phyloP scores from a whole-genome alignment of 2,797 vertebrate species.

The Sebastes hubbsi region DNA sequence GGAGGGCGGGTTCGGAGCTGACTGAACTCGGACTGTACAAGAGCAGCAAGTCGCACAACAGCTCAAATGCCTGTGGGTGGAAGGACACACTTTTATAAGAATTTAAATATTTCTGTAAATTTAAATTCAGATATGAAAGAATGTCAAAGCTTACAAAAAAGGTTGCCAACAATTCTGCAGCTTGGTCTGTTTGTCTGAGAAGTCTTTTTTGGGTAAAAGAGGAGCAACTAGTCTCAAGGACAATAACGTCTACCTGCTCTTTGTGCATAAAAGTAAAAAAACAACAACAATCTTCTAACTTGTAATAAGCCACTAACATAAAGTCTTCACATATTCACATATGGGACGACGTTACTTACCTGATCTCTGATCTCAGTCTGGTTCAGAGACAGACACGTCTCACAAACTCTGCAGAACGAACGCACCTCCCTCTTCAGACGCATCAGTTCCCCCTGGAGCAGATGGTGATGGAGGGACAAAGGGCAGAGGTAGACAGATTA shows the following conservation, averaged over 20 bases:
- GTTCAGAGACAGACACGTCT: slow-evolving; percentile 82
- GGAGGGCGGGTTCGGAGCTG: slow-evolving; percentile 64
- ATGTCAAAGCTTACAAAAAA: not conserved
- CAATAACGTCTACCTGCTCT: not conserved
- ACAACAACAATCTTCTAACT: not conserved
- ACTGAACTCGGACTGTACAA: slow-evolving; percentile 79
- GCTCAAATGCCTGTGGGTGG: slow-evolving; percentile 84
- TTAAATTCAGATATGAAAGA: not conserved
- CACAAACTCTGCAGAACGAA: slow-evolving; percentile 83
- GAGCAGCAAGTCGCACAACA: slow-evolving; percentile 89
- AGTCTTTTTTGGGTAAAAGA: not conserved
- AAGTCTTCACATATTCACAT: not conserved
- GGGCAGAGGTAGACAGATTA: not conserved
- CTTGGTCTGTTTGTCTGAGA: not conserved
- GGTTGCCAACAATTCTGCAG: not conserved
- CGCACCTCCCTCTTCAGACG: slow-evolving; percentile 74
- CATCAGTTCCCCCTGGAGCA: slow-evolving; percentile 76
- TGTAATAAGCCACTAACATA: not conserved
- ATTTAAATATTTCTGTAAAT: not conserved
- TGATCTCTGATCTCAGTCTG: slow-evolving; percentile 82
- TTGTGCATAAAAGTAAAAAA: not conserved
- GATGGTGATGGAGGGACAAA: not conserved
- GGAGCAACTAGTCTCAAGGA: not conserved
- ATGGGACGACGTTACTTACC: slow-evolving; percentile 40
- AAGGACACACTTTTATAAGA: not conserved